These are phyloP conservation scores for Acleris emargana DNA, from an alignment of 2,888 invertebrate genomes.

Conservation along the genomic window DNA sequence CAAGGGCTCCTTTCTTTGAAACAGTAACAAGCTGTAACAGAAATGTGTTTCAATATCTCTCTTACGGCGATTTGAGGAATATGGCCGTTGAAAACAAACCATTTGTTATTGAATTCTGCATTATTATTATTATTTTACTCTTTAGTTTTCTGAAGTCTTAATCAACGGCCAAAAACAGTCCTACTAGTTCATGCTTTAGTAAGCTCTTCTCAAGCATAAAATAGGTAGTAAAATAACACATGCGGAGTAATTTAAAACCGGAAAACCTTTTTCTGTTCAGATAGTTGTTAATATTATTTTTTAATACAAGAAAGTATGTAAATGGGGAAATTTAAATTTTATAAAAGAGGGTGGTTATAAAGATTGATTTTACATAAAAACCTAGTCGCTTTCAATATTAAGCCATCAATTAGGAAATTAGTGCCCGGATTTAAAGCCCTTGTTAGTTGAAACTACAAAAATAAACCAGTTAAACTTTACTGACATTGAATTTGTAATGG, in stretches of 20 bases:
- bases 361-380: not conserved
- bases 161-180: constrained; percentile 13
- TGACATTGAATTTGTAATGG: constrained; percentile 63
- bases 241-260: constrained; percentile 15
- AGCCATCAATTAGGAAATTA: constrained; percentile 15
- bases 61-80: not conserved
- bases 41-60: constrained; percentile 19
- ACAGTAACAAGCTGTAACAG: constrained; percentile 55
- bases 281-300: too few relatives aligned
- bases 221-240: not conserved
- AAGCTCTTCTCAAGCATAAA: constrained; percentile 4
- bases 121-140: not conserved
- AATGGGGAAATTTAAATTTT: not conserved
- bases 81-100: constrained; percentile 18
- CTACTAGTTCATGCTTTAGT: constrained; percentile 12
- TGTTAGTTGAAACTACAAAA: constrained; percentile 21
- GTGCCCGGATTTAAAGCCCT: constrained; percentile 17
- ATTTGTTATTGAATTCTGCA: not conserved
- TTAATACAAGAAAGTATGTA: too few relatives aligned
- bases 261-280: not conserved
- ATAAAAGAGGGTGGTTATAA: too few relatives aligned
- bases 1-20: constrained; percentile 48
- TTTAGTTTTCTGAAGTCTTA: not conserved
- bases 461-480: constrained; percentile 48
- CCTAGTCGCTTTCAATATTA: not conserved